Conservation (phyloP, 2,888 invertebrate genomes). For the Tromatobia lineatoria region DNA sequence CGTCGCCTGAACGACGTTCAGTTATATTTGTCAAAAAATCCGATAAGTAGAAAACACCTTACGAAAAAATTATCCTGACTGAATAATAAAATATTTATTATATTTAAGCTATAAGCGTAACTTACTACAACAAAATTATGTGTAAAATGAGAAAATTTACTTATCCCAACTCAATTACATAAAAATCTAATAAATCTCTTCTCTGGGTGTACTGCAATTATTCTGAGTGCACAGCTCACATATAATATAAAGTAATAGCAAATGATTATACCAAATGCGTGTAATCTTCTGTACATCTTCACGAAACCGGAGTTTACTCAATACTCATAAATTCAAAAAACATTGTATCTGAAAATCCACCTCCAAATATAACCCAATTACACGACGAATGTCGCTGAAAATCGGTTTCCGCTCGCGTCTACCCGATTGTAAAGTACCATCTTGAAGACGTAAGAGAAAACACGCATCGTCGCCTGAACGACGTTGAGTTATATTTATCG, state of each 20-base stretch:
- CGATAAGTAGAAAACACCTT: constrained; percentile 41
- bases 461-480: not conserved
- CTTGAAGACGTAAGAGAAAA: constrained; percentile 5
- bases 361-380: not conserved
- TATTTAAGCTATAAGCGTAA: no score
- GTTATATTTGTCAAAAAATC: constrained; percentile 17
- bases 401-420: not conserved
- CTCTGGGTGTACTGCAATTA: no score
- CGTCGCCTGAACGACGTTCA: not conserved
- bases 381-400: not conserved
- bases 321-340: no score
- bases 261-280: no score
- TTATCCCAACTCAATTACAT: no score
- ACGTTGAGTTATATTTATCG: constrained; percentile 21
- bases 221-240: no score
- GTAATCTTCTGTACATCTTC: no score
- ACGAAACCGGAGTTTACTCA: not conserved
- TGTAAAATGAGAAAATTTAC: no score
- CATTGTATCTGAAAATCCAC: not conserved
- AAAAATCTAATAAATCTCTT: no score
- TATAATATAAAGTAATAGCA: no score
- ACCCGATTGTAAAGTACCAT: not conserved
- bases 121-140: no score
- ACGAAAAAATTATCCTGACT: constrained; percentile 54
- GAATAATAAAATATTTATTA: no score